These are phyloP conservation scores for Plagodis pulveraria DNA, from an alignment of 2,888 invertebrate genomes.

Conservation along the genomic window DNA sequence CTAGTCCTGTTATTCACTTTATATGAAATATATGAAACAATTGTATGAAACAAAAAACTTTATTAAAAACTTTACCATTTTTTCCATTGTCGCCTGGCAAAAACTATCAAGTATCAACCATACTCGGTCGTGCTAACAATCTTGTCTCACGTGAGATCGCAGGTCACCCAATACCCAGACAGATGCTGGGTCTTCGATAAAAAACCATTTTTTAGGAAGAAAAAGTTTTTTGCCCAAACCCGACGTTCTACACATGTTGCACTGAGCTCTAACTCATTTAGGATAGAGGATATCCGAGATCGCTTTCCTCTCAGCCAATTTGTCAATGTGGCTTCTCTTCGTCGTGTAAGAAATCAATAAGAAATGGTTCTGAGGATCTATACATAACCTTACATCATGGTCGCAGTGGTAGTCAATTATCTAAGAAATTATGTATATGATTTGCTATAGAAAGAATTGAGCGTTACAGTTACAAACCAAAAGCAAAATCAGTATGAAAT, in stretches of 20 bases:
- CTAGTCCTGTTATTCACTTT: too few relatives aligned
- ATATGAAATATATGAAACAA: too few relatives aligned
- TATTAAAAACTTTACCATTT: background rate
- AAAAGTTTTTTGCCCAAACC: conserved; percentile 36
- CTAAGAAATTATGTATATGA: too few relatives aligned
- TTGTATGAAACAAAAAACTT: too few relatives aligned
- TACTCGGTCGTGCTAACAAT: conserved; percentile 21
- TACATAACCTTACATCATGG: too few relatives aligned
- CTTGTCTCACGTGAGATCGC: conserved; percentile 59
- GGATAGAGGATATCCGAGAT: conserved; percentile 15
- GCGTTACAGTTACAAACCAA: too few relatives aligned
- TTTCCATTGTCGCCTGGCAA: background rate
- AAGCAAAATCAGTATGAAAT: too few relatives aligned
- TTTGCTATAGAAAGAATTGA: too few relatives aligned
- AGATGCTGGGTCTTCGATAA: conserved; percentile 56
- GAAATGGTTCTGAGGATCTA: too few relatives aligned
- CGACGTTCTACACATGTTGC: conserved; percentile 37
- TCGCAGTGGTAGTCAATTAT: too few relatives aligned
- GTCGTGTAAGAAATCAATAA: background rate
- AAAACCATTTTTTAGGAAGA: background rate
- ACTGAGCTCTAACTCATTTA: background rate
- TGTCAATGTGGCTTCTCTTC: conserved; percentile 4
- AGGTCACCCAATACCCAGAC: conserved; percentile 75
- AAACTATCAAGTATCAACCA: conserved; percentile 47
- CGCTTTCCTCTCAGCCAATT: conserved; percentile 4